phyloP scores from a whole-genome alignment of 2,888 invertebrate species.

The Synanthedon formicaeformis region DNA sequence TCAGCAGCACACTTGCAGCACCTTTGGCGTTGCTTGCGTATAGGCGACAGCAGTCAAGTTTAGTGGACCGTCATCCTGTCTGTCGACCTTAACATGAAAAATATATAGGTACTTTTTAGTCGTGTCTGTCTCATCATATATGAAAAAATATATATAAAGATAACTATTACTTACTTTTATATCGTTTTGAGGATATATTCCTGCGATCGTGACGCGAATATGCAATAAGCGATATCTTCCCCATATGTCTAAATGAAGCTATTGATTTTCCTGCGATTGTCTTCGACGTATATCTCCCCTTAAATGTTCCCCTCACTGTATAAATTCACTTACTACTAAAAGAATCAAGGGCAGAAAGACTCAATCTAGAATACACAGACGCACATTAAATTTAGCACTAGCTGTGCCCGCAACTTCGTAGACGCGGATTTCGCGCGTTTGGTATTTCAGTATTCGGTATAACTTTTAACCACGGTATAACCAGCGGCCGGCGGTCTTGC shows the following conservation, averaged over 20 bases:
- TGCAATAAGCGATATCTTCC: slow-evolving; percentile 1
- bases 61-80: too few species aligned
- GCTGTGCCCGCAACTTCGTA: too few species aligned
- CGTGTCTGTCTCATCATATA: neutral
- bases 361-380: too few species aligned
- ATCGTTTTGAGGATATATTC: slow-evolving; percentile 11
- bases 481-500: too few species aligned
- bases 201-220: slow-evolving; percentile 12
- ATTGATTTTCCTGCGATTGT: slow-evolving; percentile 11
- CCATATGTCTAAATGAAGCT: neutral
- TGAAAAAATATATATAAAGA: neutral
- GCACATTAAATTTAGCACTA: too few species aligned
- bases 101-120: neutral
- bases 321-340: neutral
- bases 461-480: too few species aligned
- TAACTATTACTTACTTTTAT: slow-evolving; percentile 22
- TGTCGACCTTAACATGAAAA: too few species aligned
- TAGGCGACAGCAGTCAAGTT: too few species aligned
- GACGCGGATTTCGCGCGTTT: too few species aligned
- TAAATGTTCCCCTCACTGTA: neutral
- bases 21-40: too few species aligned
- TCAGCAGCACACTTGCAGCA: too few species aligned
- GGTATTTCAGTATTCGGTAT: too few species aligned
- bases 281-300: neutral
- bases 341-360: neutral